Conservation (phyloP, 2,113 vertebrate species). For the Eubucco bourcierii region DNA sequence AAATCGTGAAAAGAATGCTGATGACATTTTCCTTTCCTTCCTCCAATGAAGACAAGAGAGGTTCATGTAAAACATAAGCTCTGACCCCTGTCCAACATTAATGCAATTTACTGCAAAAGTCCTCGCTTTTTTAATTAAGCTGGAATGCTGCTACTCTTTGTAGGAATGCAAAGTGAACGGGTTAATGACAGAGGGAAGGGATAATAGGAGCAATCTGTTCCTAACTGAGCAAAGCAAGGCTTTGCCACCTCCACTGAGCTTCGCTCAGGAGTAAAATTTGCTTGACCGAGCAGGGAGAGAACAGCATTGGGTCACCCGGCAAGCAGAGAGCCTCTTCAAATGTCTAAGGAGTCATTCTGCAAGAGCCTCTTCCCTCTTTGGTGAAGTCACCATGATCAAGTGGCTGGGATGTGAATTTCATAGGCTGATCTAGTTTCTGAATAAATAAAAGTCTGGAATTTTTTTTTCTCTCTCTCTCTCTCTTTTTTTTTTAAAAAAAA, state of each 20-base stretch:
- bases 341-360: slow-evolving; percentile 34
- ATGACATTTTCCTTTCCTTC: slow-evolving; percentile 63
- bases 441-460: slow-evolving; percentile 58
- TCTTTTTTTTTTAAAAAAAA: not conserved
- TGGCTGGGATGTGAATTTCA: slow-evolving; percentile 56
- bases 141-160: slow-evolving; percentile 43
- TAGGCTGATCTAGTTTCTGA: slow-evolving; percentile 65
- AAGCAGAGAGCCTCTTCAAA: not conserved
- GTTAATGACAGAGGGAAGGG: slow-evolving; percentile 49
- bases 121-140: slow-evolving; percentile 60
- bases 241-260: slow-evolving; percentile 8
- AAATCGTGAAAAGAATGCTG: slow-evolving; percentile 51
- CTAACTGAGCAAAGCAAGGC: not conserved
- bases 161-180: not conserved
- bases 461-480: not conserved
- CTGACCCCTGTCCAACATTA: slow-evolving; percentile 33
- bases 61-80: slow-evolving; percentile 59
- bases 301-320: not conserved
- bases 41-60: slow-evolving; percentile 33
- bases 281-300: not conserved
- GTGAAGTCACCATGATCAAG: slow-evolving; percentile 57
- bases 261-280: not conserved
- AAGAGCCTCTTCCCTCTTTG: not conserved
- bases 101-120: slow-evolving; percentile 58
- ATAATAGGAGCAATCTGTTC: slow-evolving; percentile 22